These are phyloP conservation scores for Escarpia spicata DNA, from an alignment of 2,888 invertebrate species.

Conservation along the genomic window DNA sequence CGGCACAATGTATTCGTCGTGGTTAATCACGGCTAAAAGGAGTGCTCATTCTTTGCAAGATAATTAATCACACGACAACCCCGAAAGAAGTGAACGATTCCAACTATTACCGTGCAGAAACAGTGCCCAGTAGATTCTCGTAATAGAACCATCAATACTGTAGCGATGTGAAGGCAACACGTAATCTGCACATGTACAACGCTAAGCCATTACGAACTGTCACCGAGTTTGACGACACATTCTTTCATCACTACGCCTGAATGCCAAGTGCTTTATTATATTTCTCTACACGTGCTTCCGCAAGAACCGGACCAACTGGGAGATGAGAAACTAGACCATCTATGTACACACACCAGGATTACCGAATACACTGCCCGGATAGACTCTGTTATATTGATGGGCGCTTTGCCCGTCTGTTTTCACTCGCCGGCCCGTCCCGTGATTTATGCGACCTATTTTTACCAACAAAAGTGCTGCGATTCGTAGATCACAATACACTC, in stretches of 20 bases:
- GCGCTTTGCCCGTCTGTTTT: neutral
- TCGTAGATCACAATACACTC: neutral
- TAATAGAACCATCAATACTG: conserved; percentile 4
- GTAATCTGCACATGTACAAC: neutral
- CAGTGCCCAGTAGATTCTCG: neutral
- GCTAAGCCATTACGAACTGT: neutral
- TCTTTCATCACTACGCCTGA: neutral
- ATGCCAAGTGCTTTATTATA: neutral
- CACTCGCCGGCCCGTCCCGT: neutral
- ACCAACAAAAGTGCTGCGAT: conserved; percentile 12
- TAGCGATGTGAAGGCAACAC: neutral
- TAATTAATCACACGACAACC: neutral
- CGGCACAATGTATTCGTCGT: neutral
- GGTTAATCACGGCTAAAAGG: neutral
- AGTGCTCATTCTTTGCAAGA: neutral
- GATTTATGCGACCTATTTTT: neutral
- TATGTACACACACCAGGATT: neutral
- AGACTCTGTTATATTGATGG: neutral
- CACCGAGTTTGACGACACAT: conserved; percentile 9
- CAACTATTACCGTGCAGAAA: neutral
- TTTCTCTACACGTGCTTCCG: neutral
- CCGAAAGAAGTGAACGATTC: neutral
- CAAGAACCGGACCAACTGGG: neutral
- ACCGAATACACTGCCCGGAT: neutral
- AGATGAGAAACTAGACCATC: neutral